Evolutionary conservation across 2,888 invertebrate species (phyloP).

Genomic region (Podabrus alpinus): DNA sequence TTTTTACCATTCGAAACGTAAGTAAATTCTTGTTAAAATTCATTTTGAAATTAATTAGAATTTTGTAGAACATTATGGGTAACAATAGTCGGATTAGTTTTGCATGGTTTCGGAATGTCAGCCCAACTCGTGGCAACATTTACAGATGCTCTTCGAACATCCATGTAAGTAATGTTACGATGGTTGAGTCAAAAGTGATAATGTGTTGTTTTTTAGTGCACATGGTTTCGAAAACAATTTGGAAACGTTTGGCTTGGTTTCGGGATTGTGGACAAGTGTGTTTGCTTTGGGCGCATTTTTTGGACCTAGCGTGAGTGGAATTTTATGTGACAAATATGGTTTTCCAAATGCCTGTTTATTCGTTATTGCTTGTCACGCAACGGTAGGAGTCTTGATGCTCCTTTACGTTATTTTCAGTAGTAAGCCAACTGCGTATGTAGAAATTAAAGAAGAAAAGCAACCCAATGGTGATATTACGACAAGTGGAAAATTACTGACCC

Average conservation of each 20-base stretch:
- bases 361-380: constrained; percentile 66
- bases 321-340: constrained; percentile 73
- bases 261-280: constrained; percentile 88
- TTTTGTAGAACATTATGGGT: constrained; percentile 65
- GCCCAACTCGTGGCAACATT: constrained; percentile 86
- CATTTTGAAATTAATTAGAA: background rate
- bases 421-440: constrained; percentile 45
- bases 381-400: constrained; percentile 60
- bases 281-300: constrained; percentile 88
- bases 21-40: constrained; percentile 38
- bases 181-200: background rate
- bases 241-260: constrained; percentile 87
- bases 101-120: constrained; percentile 83
- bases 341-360: constrained; percentile 74
- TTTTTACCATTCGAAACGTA: constrained; percentile 69
- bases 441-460: constrained; percentile 58
- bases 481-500: constrained; percentile 46
- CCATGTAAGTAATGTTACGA: constrained; percentile 67
- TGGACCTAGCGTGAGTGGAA: constrained; percentile 77
- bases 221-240: constrained; percentile 81
- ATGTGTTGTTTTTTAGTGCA: constrained; percentile 55
- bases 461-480: constrained; percentile 60
- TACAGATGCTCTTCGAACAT: constrained; percentile 78
- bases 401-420: constrained; percentile 55
- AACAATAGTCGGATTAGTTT: constrained; percentile 70